These are phyloP conservation scores for Magallana ariakensis DNA, from an alignment of 1,140 invertebrate species.

Conservation along the genomic window DNA sequence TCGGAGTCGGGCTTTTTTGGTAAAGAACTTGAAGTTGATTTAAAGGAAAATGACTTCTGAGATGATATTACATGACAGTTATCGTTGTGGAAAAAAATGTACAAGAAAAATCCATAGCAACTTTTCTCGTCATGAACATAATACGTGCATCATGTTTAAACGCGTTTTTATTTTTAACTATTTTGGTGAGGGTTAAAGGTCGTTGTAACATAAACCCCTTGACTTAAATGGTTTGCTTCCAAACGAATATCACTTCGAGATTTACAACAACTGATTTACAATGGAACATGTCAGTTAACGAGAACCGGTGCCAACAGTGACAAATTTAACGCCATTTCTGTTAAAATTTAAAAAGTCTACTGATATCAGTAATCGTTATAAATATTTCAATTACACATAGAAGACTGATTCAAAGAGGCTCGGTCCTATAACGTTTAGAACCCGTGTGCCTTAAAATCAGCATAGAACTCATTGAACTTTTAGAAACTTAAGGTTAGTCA, in stretches of 20 bases:
- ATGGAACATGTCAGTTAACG: background rate
- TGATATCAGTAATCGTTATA: background rate
- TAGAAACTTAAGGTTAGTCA: background rate
- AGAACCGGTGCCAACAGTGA: background rate
- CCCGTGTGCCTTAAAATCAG: background rate
- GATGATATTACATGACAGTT: background rate
- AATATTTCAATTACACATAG: background rate
- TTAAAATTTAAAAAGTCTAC: background rate
- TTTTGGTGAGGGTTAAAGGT: background rate
- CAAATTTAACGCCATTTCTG: background rate
- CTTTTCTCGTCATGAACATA: background rate
- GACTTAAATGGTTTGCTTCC: background rate
- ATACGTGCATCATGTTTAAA: background rate
- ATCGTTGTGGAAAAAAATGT: background rate
- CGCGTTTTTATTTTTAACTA: background rate
- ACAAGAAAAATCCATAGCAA: slow-evolving; percentile 9
- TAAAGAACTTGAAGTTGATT: background rate
- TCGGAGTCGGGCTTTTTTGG: background rate
- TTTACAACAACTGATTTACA: background rate
- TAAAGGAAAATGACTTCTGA: background rate
- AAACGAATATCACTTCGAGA: background rate
- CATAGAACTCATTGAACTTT: background rate
- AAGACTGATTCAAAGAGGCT: background rate
- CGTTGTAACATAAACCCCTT: background rate
- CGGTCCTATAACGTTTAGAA: too few species aligned